Base-by-base conservation (phyloP, 2,888 invertebrate species). In the Cynaeus angustus region DNA sequence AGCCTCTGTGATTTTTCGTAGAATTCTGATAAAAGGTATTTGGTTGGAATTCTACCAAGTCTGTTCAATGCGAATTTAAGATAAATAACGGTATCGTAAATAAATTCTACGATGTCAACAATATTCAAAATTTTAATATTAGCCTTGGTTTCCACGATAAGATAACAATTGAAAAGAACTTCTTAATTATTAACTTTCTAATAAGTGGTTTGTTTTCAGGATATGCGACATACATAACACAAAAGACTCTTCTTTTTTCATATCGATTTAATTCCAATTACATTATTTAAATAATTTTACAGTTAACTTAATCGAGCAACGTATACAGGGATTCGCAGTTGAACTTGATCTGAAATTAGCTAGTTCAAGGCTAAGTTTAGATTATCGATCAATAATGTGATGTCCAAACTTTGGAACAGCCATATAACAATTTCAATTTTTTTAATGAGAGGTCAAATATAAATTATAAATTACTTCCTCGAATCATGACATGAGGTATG, bases 1-100 rank as follows among this genome's bases (percentile, higher is more conserved):
- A 21, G 21, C 2, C 4, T 4, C 21, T 33, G 33, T 33, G 33
- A 7, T n/a, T 9, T 33, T n/a, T 33, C 6, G 7, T 33, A 45
- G 62, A 48, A 50, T 62, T 62, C 62, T 13, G 50, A 37, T 45
- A 50, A 21, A 30, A 21, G 21, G 2, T 38, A 62, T 50, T 50
- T 48, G 62, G 62, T 10, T 62, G 62, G 62, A 62, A 62, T 62
- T 62, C 62, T 53, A 28, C 13, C n/a, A n/a, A n/a, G n/a, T n/a
- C n/a, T n/a, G 10, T 53, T 30, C 9, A 5, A 33, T 12, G 30
- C 30, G 53, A 30, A 30, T 30, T 30, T 7, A 28, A 28, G 7
- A 28, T 10, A 46, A 13, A 46, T 46, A 46, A 46, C 46, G 16
- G 14, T 16, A 13, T 16, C 16, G 16, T 45, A 5, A 45, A 45